These are phyloP conservation scores for Whitmania pigra DNA, from an alignment of 1,140 invertebrate species.

Conservation along the genomic window DNA sequence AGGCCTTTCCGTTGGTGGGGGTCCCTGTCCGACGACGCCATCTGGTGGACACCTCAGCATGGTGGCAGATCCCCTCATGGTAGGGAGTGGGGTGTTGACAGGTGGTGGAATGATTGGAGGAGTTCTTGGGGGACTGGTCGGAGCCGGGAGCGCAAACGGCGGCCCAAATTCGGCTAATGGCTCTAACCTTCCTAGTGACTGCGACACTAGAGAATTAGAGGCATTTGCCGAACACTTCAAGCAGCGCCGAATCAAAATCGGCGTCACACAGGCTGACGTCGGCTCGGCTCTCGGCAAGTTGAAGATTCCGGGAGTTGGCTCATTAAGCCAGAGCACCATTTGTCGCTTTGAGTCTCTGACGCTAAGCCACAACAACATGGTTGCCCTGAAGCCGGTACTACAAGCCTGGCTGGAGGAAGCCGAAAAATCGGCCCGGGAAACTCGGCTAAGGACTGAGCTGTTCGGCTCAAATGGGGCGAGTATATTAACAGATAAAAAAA, in stretches of 20 bases:
- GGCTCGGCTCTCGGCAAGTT: constrained; percentile 95
- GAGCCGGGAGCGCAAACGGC: constrained; percentile 49
- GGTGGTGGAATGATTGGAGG: not conserved
- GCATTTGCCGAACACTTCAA: constrained; percentile 97
- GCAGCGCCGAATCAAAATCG: constrained; percentile 88
- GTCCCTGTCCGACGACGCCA: not conserved
- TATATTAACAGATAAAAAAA: constrained; percentile 67
- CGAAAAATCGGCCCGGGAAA: constrained; percentile 48
- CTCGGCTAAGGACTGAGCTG: constrained; percentile 29
- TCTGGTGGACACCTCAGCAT: not conserved
- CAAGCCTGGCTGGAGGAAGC: constrained; percentile 98
- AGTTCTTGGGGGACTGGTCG: constrained; percentile 24
- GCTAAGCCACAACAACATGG: constrained; percentile 99
- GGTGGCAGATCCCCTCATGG: not conserved
- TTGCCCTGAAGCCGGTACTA: constrained; percentile 96
- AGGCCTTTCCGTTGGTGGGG: too few relatives aligned
- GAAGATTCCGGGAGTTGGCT: constrained; percentile 95
- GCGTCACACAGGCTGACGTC: constrained; percentile 97
- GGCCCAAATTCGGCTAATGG: constrained; percentile 1
- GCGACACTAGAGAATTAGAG: constrained; percentile 89
- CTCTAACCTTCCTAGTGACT: constrained; percentile 47
- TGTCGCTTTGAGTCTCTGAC: constrained; percentile 89
- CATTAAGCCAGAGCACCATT: constrained; percentile 94
- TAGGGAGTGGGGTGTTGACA: not conserved
- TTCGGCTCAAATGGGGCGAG: constrained; percentile 17